phyloP scores from a whole-genome alignment of 2,797 vertebrate genomes.

The Microchirus variegatus region DNA sequence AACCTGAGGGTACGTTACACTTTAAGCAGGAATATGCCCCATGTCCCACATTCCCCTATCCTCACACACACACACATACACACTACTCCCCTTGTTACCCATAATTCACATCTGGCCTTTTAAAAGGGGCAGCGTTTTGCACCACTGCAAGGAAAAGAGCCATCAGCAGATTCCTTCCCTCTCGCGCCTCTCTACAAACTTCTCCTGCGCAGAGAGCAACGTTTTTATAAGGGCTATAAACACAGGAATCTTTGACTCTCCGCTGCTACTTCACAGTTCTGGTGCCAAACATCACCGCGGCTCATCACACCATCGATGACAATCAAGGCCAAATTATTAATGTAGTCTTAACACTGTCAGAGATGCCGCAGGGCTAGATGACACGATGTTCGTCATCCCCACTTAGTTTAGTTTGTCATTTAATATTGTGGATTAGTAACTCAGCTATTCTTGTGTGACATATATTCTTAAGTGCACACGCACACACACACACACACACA shows the following conservation, averaged over 20 bases:
- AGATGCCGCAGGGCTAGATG: no score
- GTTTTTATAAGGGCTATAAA: constrained; percentile 31
- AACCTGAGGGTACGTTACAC: constrained; percentile 49
- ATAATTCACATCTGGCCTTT: constrained; percentile 64
- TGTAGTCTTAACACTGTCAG: no score
- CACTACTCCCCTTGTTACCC: constrained; percentile 49
- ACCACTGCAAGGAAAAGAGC: constrained; percentile 39
- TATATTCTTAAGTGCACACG: constrained; percentile 17
- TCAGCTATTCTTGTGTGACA: constrained; percentile 18
- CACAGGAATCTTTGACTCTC: constrained; percentile 13
- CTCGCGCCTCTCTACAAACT: constrained; percentile 17
- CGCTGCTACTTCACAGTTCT: constrained; percentile 24
- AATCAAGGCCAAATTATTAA: neutral
- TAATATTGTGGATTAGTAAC: constrained; percentile 10
- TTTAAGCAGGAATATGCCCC: constrained; percentile 51
- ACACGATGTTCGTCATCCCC: neutral
- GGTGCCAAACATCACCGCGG: constrained; percentile 32
- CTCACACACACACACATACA: neutral
- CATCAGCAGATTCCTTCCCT: constrained; percentile 52
- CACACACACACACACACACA: constrained; percentile 3
- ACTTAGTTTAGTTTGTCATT: no score
- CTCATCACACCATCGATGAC: neutral
- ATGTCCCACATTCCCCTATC: constrained; percentile 33
- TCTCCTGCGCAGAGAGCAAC: constrained; percentile 18
- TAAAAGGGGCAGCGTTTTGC: constrained; percentile 42